Base-by-base conservation (phyloP, 2,888 invertebrate genomes). In the Pseudococcus jackbeardsleyi region DNA sequence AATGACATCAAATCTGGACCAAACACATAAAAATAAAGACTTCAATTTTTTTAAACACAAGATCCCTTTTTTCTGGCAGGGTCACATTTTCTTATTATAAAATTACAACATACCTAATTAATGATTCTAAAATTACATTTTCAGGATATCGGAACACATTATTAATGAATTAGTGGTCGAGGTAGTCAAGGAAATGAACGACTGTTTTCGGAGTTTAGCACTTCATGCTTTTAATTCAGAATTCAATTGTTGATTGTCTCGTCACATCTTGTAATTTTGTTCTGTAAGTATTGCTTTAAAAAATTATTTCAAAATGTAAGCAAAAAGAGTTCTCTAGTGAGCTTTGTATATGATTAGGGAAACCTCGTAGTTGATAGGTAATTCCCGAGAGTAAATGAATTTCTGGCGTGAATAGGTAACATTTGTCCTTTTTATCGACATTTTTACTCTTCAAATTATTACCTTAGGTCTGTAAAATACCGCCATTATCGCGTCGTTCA, bases 81-180 rank as follows among this genome's bases (percentile, higher is more conserved):
- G n/a, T n/a, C n/a, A n/a, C n/a, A n/a, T 64, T 64, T 64, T 22
- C 1, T 22, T 9, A 64, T 64, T 22, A 9, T 0, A 64, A 22
- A 22, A 64, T 64, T 22, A 22, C 7, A 54, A 50, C n/a, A n/a
- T 15, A n/a, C 4, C 5, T 54, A 42, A 77, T 42, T 17, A 12
- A 72, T 26, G 72, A 26, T 5, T 42, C 42, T 42, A n/a, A 77
- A 77, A 39, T 39, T 46, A 17, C 12, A 11, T 82, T 82, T 82
- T 46, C 46, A 82, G 79, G 19, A 82, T 82, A 19, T 82, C 79
- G 9, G 79, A 82, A 9, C 79, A 46, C 11, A 46, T 82, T 19
- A 0, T 82, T 2, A 82, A 82, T 82, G 79, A 82, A 82, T 46
- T 82, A 82, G 0, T 82, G 12, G 46, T 19, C 19, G 46, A 82